Base-by-base conservation (phyloP, 2,888 invertebrate genomes). In the Scaptomyza flava region DNA sequence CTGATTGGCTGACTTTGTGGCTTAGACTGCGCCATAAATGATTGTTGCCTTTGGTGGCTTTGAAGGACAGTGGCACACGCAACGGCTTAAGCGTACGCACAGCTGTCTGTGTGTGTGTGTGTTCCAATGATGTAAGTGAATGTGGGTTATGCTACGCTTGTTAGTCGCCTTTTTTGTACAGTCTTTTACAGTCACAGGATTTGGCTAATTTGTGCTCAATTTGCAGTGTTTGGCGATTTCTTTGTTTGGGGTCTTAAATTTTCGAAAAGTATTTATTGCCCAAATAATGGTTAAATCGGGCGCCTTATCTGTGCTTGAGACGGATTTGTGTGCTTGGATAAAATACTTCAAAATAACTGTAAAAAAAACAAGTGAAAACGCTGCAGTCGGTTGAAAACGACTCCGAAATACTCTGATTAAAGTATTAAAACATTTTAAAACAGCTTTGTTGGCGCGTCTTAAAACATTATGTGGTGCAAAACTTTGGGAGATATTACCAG, bases 141-240 rank as follows among this genome's bases (percentile, higher is more conserved):
- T 79, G 76, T 77, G 77, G 80, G 75, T 68, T 73, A 68, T 73
- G 61, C 48, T 46, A 34, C 45, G 67, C 50, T 73, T 69, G 65
- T 65, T 60, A 46, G 48, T 2, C 51, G 46, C 60, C 59, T 50
- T 56, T 73, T 73, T 70, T 60, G 52, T 73, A 54, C 58, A 59
- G 54, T 58, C 68, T 65, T 68, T 60, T 68, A 20, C 56, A 23
- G 23, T 52, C 64, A n/a, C 56, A 65, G 76, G 72, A 77, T 77
- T 87, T 84, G 61, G 79, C 87, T 87, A 82, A 82, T 82, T 82
- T 87, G 87, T 79, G 60, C 69, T 58, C 72, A 73, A 71, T 81
- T 86, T 73, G 72, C 77, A 72, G 45, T 63, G 51, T 53, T 51
- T 47, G 41, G 47, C 41, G 11, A 12, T 57, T 59, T 47, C 23